These are phyloP conservation scores for Martes martes DNA, from an alignment of 2,113 vertebrate genomes.

Conservation along the genomic window DNA sequence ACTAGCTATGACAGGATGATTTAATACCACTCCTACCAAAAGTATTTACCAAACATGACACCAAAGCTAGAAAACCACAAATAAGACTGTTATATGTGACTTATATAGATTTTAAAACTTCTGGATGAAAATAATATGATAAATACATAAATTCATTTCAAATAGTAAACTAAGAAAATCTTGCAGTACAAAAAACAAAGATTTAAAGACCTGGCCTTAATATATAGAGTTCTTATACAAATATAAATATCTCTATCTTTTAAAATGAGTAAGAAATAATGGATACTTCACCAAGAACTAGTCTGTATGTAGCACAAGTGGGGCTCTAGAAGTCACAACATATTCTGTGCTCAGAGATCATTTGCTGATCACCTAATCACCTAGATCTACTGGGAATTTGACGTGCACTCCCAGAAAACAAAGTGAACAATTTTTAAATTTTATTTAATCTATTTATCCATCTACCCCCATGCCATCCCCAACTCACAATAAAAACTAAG, in stretches of 20 bases:
- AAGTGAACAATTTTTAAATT: background rate
- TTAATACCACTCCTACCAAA: background rate
- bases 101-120: background rate
- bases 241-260: background rate
- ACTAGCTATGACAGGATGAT: background rate
- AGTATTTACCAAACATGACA: background rate
- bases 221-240: background rate
- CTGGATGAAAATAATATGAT: background rate
- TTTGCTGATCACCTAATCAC: background rate
- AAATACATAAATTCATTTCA: background rate
- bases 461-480: background rate
- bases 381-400: background rate
- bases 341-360: background rate
- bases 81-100: background rate
- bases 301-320: background rate
- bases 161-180: background rate
- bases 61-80: background rate
- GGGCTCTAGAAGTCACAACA: background rate
- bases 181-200: background rate
- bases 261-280: background rate
- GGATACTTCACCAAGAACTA: background rate
- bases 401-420: background rate
- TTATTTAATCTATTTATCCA: background rate
- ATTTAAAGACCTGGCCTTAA: background rate
- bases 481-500: background rate